Percentiles rank a stretch among this genome's conserved stretches.
Evolutionary conservation across 2,113 vertebrate species (phyloP).

Genomic region (Bagarius yarrelli): DNA sequence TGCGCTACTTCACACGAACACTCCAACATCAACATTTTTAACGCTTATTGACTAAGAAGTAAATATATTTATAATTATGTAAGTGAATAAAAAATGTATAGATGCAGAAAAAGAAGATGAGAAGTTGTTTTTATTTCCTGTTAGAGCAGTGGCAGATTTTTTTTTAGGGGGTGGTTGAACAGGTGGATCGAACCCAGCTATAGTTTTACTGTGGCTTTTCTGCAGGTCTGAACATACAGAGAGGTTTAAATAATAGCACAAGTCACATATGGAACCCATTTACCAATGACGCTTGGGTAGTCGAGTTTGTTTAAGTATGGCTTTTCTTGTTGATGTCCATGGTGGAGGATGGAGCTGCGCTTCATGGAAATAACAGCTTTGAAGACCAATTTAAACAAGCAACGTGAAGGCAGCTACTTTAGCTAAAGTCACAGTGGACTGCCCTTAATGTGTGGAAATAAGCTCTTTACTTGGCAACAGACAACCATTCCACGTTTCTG

Average conservation of each 20-base stretch:
- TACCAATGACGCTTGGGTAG: constrained; percentile 8
- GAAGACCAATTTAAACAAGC: constrained; percentile 47
- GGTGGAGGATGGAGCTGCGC: constrained; percentile 6
- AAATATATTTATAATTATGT: no score
- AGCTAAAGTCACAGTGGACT: constrained; percentile 14
- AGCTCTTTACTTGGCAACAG: constrained; percentile 24
- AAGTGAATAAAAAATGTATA: neutral
- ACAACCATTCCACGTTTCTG: constrained; percentile 33
- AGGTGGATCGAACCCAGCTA: constrained; percentile 29
- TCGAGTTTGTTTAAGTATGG: constrained; percentile 40
- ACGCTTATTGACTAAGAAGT: no score
- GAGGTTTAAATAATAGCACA: constrained; percentile 33
- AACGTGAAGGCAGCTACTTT: constrained; percentile 16
- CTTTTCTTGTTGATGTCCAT: constrained; percentile 30
- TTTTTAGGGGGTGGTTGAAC: neutral
- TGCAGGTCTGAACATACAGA: constrained; percentile 23
- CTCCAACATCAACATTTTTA: no score
- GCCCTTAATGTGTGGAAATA: constrained; percentile 30
- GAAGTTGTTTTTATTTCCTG: neutral
- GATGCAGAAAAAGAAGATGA: neutral
- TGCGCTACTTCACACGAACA: neutral
- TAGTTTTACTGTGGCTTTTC: constrained; percentile 22
- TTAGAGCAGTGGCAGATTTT: neutral
- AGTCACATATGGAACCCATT: constrained; percentile 49
- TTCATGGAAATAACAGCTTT: constrained; percentile 42